Evolutionary conservation across 2,888 invertebrate species (phyloP), one percentile per base, ranked within the genome.

Genomic region (Pachydiplax longipennis): DNA sequence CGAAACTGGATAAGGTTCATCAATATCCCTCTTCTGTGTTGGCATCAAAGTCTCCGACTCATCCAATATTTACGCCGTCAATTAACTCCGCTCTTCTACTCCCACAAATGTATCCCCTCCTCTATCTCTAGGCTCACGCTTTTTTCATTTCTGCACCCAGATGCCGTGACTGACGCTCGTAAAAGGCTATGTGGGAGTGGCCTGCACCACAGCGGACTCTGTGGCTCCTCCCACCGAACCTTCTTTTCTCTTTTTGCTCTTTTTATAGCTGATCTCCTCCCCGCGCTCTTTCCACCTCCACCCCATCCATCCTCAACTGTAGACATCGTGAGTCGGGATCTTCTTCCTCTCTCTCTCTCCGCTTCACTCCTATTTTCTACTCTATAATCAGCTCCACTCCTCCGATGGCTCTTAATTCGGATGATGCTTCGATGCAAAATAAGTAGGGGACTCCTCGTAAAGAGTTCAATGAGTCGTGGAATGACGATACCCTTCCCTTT

Each of bases 171-270:
- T 87, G 61, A 61, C 61, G 40, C 35, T 87, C 61, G 87, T 87
- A 61, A 87, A 53, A 87, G 87, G 87, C 61, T 22, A 5, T 65
- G 87, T 87, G 87, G 87, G 87, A 87, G 87, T 87, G 87, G 87
- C 87, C 40, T 87, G 87, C 87, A 58, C 81, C 37, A 40, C 81
- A 25, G 82, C 87, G 65, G 37, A 15, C 87, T 35, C 61, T 87
- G 58, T 40, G 61, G 65, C 87, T 87, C 87, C 87, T 87, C 87
- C 87, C 87, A 61, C 87, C 61, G 31, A 65, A 58, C 37, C 40
- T 61, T 87, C 40, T 61, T 87, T 37, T 58, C 87, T 58, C 58
- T 53, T 82, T 15, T 83, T 83, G 13, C 53, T 87, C 87, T 61
- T 87, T 87, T 87, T 65, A 58, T n/a, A 65, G 61, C 35, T 35